Conservation (phyloP, 2,888 invertebrate species). For the Dryadula phaetusa region DNA sequence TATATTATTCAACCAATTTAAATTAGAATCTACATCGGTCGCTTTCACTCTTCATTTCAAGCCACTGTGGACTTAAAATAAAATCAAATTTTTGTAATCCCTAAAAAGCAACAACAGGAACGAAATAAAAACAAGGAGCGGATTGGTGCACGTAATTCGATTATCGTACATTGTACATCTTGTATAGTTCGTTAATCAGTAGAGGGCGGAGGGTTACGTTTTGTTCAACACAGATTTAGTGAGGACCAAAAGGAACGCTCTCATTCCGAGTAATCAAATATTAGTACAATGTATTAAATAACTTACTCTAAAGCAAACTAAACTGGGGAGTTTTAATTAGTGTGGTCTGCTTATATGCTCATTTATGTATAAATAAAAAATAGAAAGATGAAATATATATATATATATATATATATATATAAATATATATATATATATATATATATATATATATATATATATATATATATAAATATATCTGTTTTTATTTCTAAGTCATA, state of each 20-base stretch:
- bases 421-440: no score
- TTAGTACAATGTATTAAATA: slow-evolving; percentile 23
- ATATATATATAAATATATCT: no score
- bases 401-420: no score
- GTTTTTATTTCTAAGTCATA: no score
- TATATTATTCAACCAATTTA: not conserved
- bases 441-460: no score
- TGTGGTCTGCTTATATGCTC: not conserved
- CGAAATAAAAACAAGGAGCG: slow-evolving; percentile 43
- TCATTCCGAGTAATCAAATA: slow-evolving; percentile 34
- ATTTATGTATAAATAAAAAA: no score
- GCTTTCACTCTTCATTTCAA: not conserved
- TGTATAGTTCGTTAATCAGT: slow-evolving; percentile 59
- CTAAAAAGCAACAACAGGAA: slow-evolving; percentile 34
- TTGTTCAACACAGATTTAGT: slow-evolving; percentile 54
- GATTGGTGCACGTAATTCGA: slow-evolving; percentile 48
- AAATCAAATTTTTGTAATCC: slow-evolving; percentile 10
- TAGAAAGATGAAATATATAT: no score
- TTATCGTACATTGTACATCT: slow-evolving; percentile 50
- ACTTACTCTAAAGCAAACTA: not conserved
- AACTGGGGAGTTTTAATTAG: not conserved
- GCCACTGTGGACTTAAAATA: not conserved
- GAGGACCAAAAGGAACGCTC: slow-evolving; percentile 39
- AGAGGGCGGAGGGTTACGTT: slow-evolving; percentile 54
- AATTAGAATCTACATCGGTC: not conserved